Evolutionary conservation across 2,888 invertebrate genomes (phyloP).

Genomic region (Octodonta nipae): DNA sequence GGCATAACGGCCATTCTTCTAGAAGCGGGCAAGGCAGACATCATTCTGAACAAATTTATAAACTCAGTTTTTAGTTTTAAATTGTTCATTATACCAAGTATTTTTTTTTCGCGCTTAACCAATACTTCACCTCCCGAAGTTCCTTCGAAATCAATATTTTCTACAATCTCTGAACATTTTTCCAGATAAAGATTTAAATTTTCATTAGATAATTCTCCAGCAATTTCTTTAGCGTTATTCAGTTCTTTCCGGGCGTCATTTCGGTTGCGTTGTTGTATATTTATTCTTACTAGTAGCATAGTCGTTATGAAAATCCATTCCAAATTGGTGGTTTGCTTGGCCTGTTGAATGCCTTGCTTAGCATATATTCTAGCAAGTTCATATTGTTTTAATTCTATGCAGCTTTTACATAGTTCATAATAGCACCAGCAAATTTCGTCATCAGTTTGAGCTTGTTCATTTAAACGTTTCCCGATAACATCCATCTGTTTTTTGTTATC

Average conservation of each 20-base stretch:
- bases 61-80: no score
- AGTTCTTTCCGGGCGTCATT: constrained; percentile 37
- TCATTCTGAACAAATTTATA: no score
- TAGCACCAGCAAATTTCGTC: constrained; percentile 38
- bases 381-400: constrained; percentile 31
- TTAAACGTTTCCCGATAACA: neutral
- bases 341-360: constrained; percentile 30
- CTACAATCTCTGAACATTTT: no score
- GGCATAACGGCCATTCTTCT: no score
- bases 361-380: constrained; percentile 35
- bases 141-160: no score
- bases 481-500: neutral
- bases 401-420: constrained; percentile 34
- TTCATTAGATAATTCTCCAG: constrained; percentile 28
- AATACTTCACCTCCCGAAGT: no score
- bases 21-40: no score
- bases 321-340: constrained; percentile 17
- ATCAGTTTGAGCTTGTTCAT: constrained; percentile 19
- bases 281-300: constrained; percentile 34
- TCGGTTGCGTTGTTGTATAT: constrained; percentile 35
- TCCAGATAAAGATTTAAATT: constrained; percentile 27
- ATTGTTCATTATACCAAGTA: no score
- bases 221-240: constrained; percentile 22
- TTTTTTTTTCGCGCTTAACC: no score
- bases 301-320: constrained; percentile 36